Evolutionary conservation across 2,888 invertebrate genomes (phyloP), one percentile per base, ranked within the genome.

Genomic region (Pachycephus smyrnensis): DNA sequence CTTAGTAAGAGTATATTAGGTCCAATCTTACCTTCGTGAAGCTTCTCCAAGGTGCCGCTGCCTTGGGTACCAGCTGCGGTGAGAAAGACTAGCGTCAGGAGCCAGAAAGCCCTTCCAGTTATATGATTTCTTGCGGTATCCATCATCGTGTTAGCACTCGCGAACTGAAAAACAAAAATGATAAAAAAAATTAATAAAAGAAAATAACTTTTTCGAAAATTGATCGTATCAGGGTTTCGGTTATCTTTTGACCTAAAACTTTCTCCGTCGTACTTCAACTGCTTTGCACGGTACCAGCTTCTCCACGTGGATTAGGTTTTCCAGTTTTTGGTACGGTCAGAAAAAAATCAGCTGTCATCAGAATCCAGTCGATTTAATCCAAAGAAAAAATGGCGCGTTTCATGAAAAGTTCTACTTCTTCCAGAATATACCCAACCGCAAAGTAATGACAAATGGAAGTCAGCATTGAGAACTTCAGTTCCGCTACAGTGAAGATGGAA

Each of bases 1-100:
- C 40, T 23, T 23, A 40, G 23, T 40, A 23, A 23, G 23, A 23
- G 12, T 36, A 12, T 12, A 36, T 3, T 12, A 0, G 23, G 40
- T 40, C 15, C 40, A 23, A 23, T 40, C 90, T 89, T 80, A 90
- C 90, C 90, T 90, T 90, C 90, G 84, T 90, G 90, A 33, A 90
- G 86, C 82, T 91, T 91, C 83, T 90, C 90, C 87, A 91, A 79
- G 69, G 90, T 90, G 40, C 90, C 90, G 77, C 83, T 88, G 69
- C 89, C 89, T 75, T 87, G 85, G 78, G 86, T 84, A 76, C 83
- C 88, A 73, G 80, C 82, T 77, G 84, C 84, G 81, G 88, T 80
- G 69, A 88, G 85, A 76, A 84, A 82, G 75, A 80, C 81, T 71
- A 87, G 77, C 87, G 88, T 88, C 35, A 87, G 80, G 68, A 88